Evolutionary conservation across 2,888 invertebrate genomes (phyloP).

Genomic region (Acrobasis consociella): DNA sequence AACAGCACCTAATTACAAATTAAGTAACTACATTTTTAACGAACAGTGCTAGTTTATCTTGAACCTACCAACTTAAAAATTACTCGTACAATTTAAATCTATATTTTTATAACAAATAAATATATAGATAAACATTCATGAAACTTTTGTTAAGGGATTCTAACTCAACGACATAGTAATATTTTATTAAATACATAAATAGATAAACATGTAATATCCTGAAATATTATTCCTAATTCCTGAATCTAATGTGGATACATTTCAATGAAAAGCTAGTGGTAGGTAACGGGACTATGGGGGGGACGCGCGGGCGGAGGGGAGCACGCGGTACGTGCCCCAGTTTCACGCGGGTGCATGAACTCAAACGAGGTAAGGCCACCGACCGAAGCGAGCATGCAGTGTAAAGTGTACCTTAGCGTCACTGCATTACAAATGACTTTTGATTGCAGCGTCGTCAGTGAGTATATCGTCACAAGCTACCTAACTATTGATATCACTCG

Average conservation of each 20-base stretch:
- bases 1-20: too few relatives aligned
- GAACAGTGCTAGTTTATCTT: neutral
- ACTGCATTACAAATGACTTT: constrained; percentile 46
- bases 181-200: too few relatives aligned
- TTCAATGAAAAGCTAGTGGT: constrained; percentile 77
- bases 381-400: constrained; percentile 61
- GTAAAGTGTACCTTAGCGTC: constrained; percentile 58
- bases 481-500: constrained; percentile 73
- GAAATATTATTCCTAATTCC: constrained; percentile 24
- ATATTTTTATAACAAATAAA: too few relatives aligned
- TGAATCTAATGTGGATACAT: constrained; percentile 55
- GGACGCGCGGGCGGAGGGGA: constrained; percentile 52
- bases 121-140: too few relatives aligned
- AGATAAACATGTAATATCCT: neutral
- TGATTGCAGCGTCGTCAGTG: constrained; percentile 42
- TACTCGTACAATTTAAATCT: too few relatives aligned
- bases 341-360: constrained; percentile 82
- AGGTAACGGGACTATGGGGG: constrained; percentile 67
- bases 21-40: neutral
- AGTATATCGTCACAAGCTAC: constrained; percentile 73
- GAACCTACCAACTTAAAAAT: too few relatives aligned
- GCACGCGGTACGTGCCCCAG: constrained; percentile 79
- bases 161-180: too few relatives aligned
- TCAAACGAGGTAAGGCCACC: constrained; percentile 83
- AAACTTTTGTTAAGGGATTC: too few relatives aligned